phyloP scores from a whole-genome alignment of 2,113 vertebrate species.

The Rallus limicola region DNA sequence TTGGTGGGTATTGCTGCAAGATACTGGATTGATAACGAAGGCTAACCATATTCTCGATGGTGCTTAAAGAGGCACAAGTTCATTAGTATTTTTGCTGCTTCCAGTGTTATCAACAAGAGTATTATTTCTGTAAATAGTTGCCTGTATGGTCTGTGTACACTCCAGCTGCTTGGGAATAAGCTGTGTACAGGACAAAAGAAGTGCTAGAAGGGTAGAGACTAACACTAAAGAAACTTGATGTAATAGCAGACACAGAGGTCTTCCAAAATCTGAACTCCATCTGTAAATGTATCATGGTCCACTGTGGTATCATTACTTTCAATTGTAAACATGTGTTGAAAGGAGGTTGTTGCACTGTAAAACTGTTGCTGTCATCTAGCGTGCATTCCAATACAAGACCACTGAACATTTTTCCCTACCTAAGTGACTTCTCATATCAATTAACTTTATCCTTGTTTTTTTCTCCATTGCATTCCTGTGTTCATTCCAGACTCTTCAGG shows the following conservation, averaged over 20 bases:
- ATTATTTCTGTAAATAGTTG: not conserved
- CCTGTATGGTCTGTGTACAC: not conserved
- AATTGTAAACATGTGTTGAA: not conserved
- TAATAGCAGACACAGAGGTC: not conserved
- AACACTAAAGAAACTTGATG: not conserved
- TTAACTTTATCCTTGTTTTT: not conserved
- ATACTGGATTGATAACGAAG: not conserved
- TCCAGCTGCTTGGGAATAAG: not conserved
- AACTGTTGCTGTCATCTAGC: not conserved
- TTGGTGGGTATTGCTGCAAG: not conserved
- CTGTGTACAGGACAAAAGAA: not conserved
- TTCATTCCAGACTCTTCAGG: not conserved
- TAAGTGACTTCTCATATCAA: not conserved
- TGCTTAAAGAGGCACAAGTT: not conserved
- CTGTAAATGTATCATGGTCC: accelerated
- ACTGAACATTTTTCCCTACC: not conserved
- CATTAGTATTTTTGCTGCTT: not conserved
- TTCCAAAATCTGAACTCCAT: not conserved
- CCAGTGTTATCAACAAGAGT: not conserved
- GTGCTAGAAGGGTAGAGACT: not conserved
- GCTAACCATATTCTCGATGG: not conserved
- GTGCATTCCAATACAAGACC: not conserved
- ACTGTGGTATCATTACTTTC: not conserved
- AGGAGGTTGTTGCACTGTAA: not conserved
- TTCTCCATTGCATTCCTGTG: not conserved